Base-by-base conservation (phyloP, 2,888 invertebrate genomes). In the Lasioglossum morio region DNA sequence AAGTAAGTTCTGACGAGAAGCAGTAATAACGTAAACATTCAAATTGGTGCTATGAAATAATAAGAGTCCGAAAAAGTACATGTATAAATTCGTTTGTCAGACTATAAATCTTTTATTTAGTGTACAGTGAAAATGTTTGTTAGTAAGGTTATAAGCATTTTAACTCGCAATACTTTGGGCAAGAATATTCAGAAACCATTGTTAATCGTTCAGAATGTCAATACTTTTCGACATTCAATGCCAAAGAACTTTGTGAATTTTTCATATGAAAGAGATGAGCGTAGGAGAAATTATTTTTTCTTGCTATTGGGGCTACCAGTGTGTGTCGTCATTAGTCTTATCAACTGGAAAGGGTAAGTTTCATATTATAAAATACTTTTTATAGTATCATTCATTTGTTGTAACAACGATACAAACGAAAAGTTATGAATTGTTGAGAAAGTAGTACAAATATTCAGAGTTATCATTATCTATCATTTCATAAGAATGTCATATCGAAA, bases 301-400 rank as follows among this genome's bases (percentile, higher is more conserved):
- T 70, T 84, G 57, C 30, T 72, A 23, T 16, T 77, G 4, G 14
- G 74, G 14, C 4, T 82, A 23, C 82, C 84, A 27, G 27, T 70
- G 48, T 82, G 82, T 23, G 19, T 82, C 57, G 27, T 74, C 4
- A 40, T 74, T 10, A 37, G 77, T 27, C 7, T 84, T 0, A 60
- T 84, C 16, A 69, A 60, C n/a, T 84, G 82, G 82, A 69, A 30
- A 27, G 0, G 60, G 84, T 84, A 82, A 74, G 73, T 46, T 23
- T 8, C 16, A 16, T 70, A 63, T 57, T 23, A 40, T 16, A 37
- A 12, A 66, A 48, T 63, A 37, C 12, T 4, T 69, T 37, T 53
- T 53, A 4, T 19, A 46, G n/a, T 16, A 30, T 48, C 16, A 14
- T 63, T 34, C 10, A 66, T 34, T n/a, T n/a, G 48, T 27, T 8